A percentile compares a stretch with the other conserved stretches of the same genome.
Conservation (phyloP, 2,113 vertebrate species). For the Myodes glareolus region DNA sequence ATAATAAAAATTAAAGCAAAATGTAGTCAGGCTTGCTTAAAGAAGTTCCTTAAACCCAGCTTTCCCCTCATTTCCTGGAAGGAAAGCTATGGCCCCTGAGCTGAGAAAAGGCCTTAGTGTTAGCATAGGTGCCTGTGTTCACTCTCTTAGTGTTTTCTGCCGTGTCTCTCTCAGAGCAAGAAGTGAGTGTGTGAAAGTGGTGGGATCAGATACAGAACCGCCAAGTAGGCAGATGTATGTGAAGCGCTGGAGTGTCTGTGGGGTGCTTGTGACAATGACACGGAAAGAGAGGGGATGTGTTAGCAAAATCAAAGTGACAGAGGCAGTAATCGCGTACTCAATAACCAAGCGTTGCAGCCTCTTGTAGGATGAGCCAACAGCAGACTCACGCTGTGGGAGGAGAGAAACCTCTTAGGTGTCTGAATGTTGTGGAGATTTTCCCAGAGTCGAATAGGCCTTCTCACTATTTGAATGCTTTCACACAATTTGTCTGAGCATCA, state of each 20-base stretch:
- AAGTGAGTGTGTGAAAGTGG: background rate
- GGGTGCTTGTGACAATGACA: background rate
- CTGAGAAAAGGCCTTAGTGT: background rate
- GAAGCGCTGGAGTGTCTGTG: background rate
- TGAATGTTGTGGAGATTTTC: accelerated
- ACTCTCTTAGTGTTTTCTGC: background rate
- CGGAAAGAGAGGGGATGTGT: background rate
- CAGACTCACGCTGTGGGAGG: background rate
- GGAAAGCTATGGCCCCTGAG: background rate
- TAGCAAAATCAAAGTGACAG: background rate
- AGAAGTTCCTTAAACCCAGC: background rate
- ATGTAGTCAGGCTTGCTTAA: background rate
- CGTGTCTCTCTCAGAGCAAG: background rate
- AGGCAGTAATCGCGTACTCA: background rate
- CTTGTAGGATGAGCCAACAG: background rate
- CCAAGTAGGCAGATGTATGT: background rate
- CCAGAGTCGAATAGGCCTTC: accelerated
- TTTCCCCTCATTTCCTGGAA: background rate
- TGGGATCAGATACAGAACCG: background rate
- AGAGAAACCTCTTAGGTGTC: background rate
- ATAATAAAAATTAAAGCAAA: background rate
- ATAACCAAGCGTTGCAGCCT: background rate
- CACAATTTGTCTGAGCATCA: background rate
- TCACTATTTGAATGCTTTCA: background rate
- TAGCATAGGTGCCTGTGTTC: background rate